phyloP scores from a whole-genome alignment of 2,888 invertebrate species.

The Aricia artaxerxes region DNA sequence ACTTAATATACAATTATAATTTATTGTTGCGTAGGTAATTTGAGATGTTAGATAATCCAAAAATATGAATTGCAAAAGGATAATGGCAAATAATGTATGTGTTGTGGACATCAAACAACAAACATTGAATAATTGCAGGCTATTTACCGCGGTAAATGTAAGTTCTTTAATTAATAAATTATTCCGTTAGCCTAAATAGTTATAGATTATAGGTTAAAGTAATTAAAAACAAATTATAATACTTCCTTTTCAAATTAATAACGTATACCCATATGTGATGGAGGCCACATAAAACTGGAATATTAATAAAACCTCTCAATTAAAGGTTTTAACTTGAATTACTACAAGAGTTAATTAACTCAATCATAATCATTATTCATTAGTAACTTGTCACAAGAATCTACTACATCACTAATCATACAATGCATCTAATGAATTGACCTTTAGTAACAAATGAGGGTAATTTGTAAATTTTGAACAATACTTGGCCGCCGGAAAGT shows the following conservation, averaged over 20 bases:
- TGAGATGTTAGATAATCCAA: background rate
- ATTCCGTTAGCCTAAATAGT: background rate
- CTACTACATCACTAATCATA: background rate
- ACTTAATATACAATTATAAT: conserved; percentile 29
- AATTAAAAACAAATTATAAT: background rate
- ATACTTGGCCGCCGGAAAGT: conserved; percentile 14
- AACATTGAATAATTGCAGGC: background rate
- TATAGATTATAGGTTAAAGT: background rate
- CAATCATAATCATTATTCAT: background rate
- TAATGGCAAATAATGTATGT: background rate
- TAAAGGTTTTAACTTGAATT: background rate
- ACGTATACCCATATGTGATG: background rate
- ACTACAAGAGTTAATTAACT: background rate
- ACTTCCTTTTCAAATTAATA: conserved; percentile 18
- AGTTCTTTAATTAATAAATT: background rate
- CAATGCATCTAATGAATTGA: conserved; percentile 12
- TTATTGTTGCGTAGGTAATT: conserved; percentile 29
- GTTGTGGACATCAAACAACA: background rate
- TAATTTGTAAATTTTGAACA: conserved; percentile 28
- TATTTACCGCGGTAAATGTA: background rate
- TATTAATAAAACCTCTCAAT: background rate
- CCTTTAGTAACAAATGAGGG: conserved; percentile 27
- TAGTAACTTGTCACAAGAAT: background rate
- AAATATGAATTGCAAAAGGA: background rate
- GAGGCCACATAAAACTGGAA: background rate